These are phyloP conservation scores for Phalanger gymnotis DNA, from an alignment of 2,797 vertebrate genomes.

Conservation along the genomic window DNA sequence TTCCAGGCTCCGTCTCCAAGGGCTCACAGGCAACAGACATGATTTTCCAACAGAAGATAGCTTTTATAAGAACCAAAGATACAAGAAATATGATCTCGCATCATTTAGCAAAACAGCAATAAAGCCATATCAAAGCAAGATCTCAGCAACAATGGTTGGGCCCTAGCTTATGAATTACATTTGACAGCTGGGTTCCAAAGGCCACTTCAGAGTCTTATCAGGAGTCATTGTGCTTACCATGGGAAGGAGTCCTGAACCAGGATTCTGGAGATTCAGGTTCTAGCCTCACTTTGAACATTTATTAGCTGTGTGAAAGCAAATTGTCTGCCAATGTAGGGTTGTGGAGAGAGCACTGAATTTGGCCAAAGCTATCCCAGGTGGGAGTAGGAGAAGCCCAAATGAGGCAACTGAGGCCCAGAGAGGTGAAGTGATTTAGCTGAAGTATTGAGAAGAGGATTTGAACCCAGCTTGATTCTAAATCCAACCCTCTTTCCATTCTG, in stretches of 20 bases:
- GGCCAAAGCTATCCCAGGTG: neutral
- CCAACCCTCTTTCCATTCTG: neutral
- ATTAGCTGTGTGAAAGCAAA: neutral
- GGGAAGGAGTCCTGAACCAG: neutral
- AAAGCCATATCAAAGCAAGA: constrained; percentile 10
- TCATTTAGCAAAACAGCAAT: constrained; percentile 20
- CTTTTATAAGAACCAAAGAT: constrained; percentile 4
- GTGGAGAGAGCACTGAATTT: neutral
- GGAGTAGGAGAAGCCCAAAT: neutral
- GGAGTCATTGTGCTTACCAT: neutral
- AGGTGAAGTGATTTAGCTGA: neutral
- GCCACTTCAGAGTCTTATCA: neutral
- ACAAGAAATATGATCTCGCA: constrained; percentile 16
- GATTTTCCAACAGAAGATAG: constrained; percentile 17
- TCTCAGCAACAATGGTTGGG: neutral
- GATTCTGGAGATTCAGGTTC: neutral
- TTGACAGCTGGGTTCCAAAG: constrained; percentile 6
- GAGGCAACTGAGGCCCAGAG: neutral
- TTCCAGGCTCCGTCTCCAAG: neutral
- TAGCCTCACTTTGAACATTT: neutral
- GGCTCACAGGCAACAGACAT: neutral
- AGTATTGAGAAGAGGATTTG: neutral
- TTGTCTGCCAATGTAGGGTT: neutral
- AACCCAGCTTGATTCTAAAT: neutral
- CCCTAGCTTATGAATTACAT: neutral